Evolutionary conservation across 2,113 vertebrate species (phyloP).

Genomic region (Uria lomvia): DNA sequence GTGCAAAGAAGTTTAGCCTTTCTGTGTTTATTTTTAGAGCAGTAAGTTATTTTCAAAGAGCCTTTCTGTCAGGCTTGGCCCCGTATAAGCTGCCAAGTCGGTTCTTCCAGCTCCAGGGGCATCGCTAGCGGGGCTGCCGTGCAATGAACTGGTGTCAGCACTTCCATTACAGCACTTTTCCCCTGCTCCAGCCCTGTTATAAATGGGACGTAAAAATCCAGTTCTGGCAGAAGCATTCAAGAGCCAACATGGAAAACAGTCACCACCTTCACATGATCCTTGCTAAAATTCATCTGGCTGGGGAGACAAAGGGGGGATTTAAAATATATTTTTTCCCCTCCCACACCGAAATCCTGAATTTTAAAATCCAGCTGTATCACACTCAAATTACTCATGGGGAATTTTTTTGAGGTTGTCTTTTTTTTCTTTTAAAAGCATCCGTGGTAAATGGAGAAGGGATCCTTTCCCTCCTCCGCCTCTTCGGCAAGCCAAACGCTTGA

Average conservation of each 20-base stretch:
- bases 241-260: neutral
- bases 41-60: neutral
- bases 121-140: neutral
- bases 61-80: neutral
- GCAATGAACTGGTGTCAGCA: neutral
- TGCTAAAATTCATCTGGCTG: neutral
- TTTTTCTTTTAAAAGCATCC: neutral
- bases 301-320: neutral
- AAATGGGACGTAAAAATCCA: neutral
- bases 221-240: neutral
- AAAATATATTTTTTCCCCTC: neutral
- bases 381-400: neutral
- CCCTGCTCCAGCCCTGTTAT: neutral
- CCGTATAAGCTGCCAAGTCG: neutral
- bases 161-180: slow-evolving; percentile 4
- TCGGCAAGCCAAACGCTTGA: neutral
- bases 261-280: neutral
- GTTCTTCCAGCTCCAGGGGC: neutral
- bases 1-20: neutral
- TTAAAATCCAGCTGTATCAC: neutral
- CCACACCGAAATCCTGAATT: neutral
- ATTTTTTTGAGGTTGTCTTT: neutral
- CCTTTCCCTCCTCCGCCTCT: neutral
- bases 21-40: slow-evolving; percentile 11
- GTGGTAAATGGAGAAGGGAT: neutral